Evolutionary conservation across 2,113 vertebrate genomes (phyloP).

Genomic region (Lampris megalopsis): DNA sequence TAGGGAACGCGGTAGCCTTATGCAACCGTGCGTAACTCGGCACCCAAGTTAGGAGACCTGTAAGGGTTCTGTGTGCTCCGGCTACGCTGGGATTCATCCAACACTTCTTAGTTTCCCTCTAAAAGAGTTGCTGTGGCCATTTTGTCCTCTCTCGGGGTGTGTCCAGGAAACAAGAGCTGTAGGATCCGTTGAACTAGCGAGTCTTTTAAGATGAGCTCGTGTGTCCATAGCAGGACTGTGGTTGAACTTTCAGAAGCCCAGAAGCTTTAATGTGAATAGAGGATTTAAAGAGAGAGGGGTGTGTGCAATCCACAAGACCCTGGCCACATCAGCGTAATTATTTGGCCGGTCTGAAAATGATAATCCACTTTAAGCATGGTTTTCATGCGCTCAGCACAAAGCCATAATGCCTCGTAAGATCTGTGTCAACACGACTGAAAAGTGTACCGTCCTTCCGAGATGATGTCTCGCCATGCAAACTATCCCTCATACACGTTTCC

Average conservation of each 20-base stretch:
- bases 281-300: conserved; percentile 31
- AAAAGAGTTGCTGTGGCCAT: neutral
- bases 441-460: conserved; percentile 43
- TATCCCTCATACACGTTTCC: conserved; percentile 17
- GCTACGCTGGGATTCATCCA: conserved; percentile 33
- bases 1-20: conserved; percentile 58
- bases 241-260: conserved; percentile 22
- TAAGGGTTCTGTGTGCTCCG: conserved; percentile 47
- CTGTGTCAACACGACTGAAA: conserved; percentile 43
- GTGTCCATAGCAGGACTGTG: conserved; percentile 5
- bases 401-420: conserved; percentile 41
- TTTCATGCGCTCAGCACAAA: conserved; percentile 65
- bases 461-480: conserved; percentile 64
- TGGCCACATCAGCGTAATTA: conserved; percentile 45
- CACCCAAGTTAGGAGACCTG: conserved; percentile 44
- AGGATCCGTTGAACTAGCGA: neutral
- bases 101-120: neutral
- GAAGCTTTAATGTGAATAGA: conserved; percentile 10
- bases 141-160: conserved; percentile 12
- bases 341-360: conserved; percentile 46
- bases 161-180: conserved; percentile 25
- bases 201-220: conserved; percentile 44
- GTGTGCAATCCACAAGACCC: conserved; percentile 6
- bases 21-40: conserved; percentile 62
- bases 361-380: conserved; percentile 46